Conservation (phyloP, 1,140 invertebrate species). For the Drosophila asahinai region DNA sequence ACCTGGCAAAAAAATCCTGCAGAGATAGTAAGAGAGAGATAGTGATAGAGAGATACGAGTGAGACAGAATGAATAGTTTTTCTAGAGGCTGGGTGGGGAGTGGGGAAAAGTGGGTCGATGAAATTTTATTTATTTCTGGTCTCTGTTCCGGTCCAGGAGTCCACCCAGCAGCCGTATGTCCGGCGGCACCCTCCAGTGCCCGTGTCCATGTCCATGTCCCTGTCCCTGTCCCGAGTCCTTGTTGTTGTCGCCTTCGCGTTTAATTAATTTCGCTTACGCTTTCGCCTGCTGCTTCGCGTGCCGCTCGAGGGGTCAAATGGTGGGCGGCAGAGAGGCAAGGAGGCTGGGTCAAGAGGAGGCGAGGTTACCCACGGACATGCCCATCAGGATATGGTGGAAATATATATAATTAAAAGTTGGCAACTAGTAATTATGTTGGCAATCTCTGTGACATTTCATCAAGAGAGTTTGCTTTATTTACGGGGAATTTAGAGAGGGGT, state of each 20-base stretch:
- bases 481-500: no score
- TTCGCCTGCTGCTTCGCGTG: conserved; percentile 43
- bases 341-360: not conserved
- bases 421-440: no score
- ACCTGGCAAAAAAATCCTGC: not conserved
- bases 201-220: not conserved
- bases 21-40: not conserved
- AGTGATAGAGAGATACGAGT: not conserved
- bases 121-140: conserved; percentile 35
- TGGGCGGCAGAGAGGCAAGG: not conserved
- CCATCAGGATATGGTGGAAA: no score
- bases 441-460: no score
- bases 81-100: not conserved
- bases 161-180: not conserved
- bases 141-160: conserved; percentile 12
- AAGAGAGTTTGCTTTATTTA: no score
- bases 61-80: not conserved
- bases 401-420: no score
- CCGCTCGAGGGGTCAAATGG: conserved; percentile 10
- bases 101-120: conserved; percentile 36
- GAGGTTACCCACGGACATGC: not conserved
- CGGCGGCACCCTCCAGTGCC: not conserved
- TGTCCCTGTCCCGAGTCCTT: not conserved
- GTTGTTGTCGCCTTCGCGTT: conserved; percentile 54
- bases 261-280: conserved; percentile 71